Evolutionary conservation across 2,888 invertebrate species (phyloP).

Genomic region (Ectemnius continuus): DNA sequence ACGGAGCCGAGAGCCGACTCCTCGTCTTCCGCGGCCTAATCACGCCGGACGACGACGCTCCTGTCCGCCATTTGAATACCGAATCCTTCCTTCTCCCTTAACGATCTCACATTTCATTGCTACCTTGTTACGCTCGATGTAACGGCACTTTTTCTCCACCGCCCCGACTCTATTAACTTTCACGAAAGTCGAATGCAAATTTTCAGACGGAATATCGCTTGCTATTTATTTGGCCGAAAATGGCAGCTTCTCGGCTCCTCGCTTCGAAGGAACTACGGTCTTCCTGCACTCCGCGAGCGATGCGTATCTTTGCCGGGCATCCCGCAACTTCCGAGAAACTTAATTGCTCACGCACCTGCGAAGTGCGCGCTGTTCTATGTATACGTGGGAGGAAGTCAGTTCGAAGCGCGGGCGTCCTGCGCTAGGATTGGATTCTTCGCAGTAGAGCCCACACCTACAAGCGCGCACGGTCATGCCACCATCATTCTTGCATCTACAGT

Average conservation of each 20-base stretch:
- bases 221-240: slow-evolving; percentile 48
- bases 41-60: slow-evolving; percentile 14
- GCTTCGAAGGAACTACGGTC: slow-evolving; percentile 68
- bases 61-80: no score
- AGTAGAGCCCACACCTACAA: slow-evolving; percentile 2
- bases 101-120: slow-evolving; percentile 43
- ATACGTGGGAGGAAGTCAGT: slow-evolving; percentile 56
- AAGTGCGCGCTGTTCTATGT: slow-evolving; percentile 41
- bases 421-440: slow-evolving; percentile 43
- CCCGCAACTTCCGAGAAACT: slow-evolving; percentile 69
- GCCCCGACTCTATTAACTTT: background rate
- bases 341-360: slow-evolving; percentile 71
- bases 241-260: slow-evolving; percentile 63
- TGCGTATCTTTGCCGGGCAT: slow-evolving; percentile 67
- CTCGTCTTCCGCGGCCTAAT: slow-evolving; percentile 45
- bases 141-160: background rate
- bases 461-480: background rate
- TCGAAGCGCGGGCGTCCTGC: slow-evolving; percentile 44
- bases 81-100: background rate
- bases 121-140: slow-evolving; percentile 34
- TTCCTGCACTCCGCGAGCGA: slow-evolving; percentile 71
- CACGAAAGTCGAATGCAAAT: background rate
- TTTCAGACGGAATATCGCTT: background rate
- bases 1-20: slow-evolving; percentile 35
- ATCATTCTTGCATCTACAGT: background rate